Conservation (phyloP, 1,140 invertebrate species). For the Araneus ventricosus region DNA sequence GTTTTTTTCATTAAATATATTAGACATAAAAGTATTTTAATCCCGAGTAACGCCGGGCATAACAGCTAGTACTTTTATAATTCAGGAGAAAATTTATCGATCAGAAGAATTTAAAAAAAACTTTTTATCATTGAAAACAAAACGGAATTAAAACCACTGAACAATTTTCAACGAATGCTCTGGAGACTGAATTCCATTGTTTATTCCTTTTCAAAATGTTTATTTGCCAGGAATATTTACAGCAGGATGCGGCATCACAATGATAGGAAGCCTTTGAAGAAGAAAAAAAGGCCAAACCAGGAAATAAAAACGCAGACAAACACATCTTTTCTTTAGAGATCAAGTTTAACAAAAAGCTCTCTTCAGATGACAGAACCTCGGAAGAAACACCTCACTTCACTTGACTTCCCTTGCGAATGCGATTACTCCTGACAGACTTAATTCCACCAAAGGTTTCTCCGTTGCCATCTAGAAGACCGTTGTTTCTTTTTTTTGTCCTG, state of each 20-base stretch:
- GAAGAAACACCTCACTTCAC: neutral
- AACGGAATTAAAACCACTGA: too few relatives aligned
- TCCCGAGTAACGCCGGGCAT: too few relatives aligned
- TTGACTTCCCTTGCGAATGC: neutral
- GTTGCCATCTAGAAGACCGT: neutral
- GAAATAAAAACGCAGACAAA: neutral
- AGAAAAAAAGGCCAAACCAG: neutral
- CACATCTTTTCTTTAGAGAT: neutral
- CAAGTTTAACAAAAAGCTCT: neutral
- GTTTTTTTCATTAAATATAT: too few relatives aligned
- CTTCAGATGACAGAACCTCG: neutral
- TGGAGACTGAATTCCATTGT: neutral
- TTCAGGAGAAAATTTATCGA: too few relatives aligned
- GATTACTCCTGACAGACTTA: conserved; percentile 5
- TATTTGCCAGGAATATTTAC: neutral
- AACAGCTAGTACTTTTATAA: too few relatives aligned
- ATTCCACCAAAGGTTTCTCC: neutral
- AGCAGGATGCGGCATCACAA: neutral
- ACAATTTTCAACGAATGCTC: too few relatives aligned
- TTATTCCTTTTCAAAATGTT: neutral
- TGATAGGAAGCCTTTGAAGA: neutral
- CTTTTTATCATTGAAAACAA: too few relatives aligned
- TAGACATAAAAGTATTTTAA: too few relatives aligned
- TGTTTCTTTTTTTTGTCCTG: neutral
- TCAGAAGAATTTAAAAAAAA: too few relatives aligned